Percentiles rank a stretch among this genome's conserved stretches.
Evolutionary conservation across 2,888 invertebrate genomes (phyloP).

Genomic region (Thymelicus sylvestris): DNA sequence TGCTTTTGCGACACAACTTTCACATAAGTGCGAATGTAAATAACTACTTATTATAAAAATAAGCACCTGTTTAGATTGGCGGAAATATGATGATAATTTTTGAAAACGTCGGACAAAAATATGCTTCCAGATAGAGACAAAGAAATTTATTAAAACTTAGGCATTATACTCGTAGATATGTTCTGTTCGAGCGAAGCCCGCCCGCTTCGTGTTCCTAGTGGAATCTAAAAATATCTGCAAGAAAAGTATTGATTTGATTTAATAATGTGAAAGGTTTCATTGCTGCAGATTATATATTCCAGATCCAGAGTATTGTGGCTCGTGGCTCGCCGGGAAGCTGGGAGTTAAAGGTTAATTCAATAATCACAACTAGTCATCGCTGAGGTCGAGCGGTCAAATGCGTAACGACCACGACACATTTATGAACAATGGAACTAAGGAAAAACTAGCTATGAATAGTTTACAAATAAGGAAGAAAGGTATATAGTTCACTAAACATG

Average conservation of each 20-base stretch:
- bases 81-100: too few species aligned
- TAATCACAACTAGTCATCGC: constrained; percentile 43
- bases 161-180: too few species aligned
- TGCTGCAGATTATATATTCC: background rate
- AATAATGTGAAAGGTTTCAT: background rate
- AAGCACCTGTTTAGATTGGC: too few species aligned
- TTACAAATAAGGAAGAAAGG: background rate
- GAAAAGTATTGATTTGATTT: background rate
- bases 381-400: constrained; percentile 38
- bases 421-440: constrained; percentile 9
- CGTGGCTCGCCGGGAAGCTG: constrained; percentile 51
- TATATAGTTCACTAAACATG: background rate
- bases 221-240: background rate
- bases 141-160: too few species aligned
- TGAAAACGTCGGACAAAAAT: background rate
- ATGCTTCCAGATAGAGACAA: background rate
- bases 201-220: too few species aligned
- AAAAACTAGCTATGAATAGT: background rate
- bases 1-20: background rate
- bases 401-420: constrained; percentile 10
- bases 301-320: constrained; percentile 1
- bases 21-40: too few species aligned
- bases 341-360: constrained; percentile 60
- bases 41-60: too few species aligned
- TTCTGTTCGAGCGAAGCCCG: too few species aligned